A percentile compares a stretch with the other conserved stretches of the same genome.
Evolutionary conservation across 1,140 invertebrate genomes (phyloP).

Genomic region (Drosophila paulistorum): DNA sequence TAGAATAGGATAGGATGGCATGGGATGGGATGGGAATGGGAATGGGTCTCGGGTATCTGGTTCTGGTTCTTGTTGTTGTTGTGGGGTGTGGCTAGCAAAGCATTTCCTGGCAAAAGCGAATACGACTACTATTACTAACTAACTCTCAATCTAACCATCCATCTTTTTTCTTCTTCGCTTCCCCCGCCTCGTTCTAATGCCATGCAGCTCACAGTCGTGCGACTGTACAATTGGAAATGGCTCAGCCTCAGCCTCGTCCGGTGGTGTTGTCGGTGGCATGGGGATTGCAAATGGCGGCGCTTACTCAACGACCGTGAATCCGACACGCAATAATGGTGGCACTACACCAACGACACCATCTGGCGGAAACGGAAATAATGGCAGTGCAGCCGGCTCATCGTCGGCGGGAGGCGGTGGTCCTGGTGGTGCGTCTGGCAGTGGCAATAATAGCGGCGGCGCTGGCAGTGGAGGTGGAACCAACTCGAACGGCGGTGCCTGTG

Average conservation of each 20-base stretch:
- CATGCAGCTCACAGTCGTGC: constrained; percentile 73
- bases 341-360: constrained; percentile 78
- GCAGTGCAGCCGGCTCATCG: constrained; percentile 49
- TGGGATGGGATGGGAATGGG: neutral
- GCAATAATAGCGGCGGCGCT: constrained; percentile 28
- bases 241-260: constrained; percentile 56
- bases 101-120: constrained; percentile 34
- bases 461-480: too few relatives aligned
- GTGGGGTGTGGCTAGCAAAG: constrained; percentile 34
- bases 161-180: neutral
- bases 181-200: neutral
- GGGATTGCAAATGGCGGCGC: constrained; percentile 55
- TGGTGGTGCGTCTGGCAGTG: constrained; percentile 27
- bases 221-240: constrained; percentile 84
- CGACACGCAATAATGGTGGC: constrained; percentile 78
- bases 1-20: neutral
- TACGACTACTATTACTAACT: constrained; percentile 22
- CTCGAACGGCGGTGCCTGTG: constrained; percentile 28
- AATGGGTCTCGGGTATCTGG: neutral
- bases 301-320: constrained; percentile 81
- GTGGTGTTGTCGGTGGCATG: constrained; percentile 13
- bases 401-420: constrained; percentile 6
- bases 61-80: neutral
- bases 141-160: constrained; percentile 28
- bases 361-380: constrained; percentile 72